phyloP scores from a whole-genome alignment of 2,797 vertebrate species.

The Myripristis jacobus region DNA sequence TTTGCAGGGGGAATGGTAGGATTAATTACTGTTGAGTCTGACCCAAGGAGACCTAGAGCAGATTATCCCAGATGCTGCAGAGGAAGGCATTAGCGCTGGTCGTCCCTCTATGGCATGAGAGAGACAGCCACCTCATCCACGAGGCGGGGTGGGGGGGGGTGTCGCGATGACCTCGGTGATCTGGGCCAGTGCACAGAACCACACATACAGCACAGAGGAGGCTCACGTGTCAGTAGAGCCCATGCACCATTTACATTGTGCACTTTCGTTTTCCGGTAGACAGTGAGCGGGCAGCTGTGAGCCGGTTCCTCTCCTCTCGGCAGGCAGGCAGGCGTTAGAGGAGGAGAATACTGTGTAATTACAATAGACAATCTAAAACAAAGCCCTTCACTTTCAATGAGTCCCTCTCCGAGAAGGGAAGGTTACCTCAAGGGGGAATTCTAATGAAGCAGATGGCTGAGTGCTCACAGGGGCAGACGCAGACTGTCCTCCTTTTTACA shows the following conservation, averaged over 20 bases:
- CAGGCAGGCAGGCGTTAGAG: conserved; percentile 70
- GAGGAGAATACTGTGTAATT: conserved; percentile 82
- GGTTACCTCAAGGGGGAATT: conserved; percentile 88
- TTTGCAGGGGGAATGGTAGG: conserved; percentile 71
- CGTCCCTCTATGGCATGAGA: conserved; percentile 51
- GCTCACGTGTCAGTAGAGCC: conserved; percentile 41
- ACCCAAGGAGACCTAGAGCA: conserved; percentile 81
- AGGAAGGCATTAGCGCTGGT: conserved; percentile 71
- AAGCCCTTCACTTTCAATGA: conserved; percentile 84
- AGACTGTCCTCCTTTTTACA: conserved; percentile 78
- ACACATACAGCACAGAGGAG: conserved; percentile 25
- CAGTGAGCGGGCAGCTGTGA: conserved; percentile 29
- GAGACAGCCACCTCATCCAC: conserved; percentile 51
- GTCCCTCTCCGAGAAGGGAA: conserved; percentile 77
- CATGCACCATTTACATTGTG: conserved; percentile 9
- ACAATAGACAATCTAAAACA: conserved; percentile 85
- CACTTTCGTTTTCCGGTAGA: conserved; percentile 22
- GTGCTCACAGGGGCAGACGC: conserved; percentile 79
- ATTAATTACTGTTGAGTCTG: conserved; percentile 83
- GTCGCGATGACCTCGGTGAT: conserved; percentile 61
- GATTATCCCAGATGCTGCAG: conserved; percentile 81
- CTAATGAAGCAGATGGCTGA: conserved; percentile 87
- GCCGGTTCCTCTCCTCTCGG: conserved; percentile 56
- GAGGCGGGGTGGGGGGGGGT: conserved; percentile 43
- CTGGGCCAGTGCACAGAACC: conserved; percentile 40